phyloP scores from a whole-genome alignment of 2,797 vertebrate species.

The Mallotus villosus region DNA sequence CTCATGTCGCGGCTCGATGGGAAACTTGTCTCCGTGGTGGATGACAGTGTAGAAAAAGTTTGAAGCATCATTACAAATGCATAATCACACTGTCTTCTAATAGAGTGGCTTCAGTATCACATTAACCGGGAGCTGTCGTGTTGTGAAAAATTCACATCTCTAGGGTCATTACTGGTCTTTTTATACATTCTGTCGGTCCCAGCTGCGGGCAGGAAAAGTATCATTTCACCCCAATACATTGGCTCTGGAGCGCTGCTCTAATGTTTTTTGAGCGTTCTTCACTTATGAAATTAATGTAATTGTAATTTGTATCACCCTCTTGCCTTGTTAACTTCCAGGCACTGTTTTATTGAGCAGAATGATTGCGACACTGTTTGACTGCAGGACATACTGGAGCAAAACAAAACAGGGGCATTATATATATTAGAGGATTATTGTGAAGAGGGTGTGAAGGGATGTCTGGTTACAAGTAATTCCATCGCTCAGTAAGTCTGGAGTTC shows the following conservation, averaged over 20 bases:
- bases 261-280: conserved; percentile 43
- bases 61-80: conserved; percentile 54
- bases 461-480: too few relatives aligned
- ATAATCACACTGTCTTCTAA: conserved; percentile 42
- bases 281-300: conserved; percentile 65
- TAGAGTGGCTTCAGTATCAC: conserved; percentile 46
- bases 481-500: too few relatives aligned
- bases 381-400: conserved; percentile 39
- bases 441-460: background rate
- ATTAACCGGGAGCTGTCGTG: conserved; percentile 43
- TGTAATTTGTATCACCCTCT: conserved; percentile 65
- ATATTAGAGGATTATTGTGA: background rate
- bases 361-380: conserved; percentile 61
- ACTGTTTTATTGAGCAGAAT: conserved; percentile 40
- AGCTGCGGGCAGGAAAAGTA: conserved; percentile 54
- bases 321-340: conserved; percentile 47
- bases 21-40: conserved; percentile 29
- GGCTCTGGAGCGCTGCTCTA: conserved; percentile 56
- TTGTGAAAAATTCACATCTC: conserved; percentile 25
- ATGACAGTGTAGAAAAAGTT: conserved; percentile 29
- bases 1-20: background rate
- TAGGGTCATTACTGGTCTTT: conserved; percentile 43
- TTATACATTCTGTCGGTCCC: conserved; percentile 30
- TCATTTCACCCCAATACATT: conserved; percentile 30
- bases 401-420: conserved; percentile 26